These are phyloP conservation scores for Sialia sialis DNA, from an alignment of 2,113 vertebrate genomes.

Conservation along the genomic window DNA sequence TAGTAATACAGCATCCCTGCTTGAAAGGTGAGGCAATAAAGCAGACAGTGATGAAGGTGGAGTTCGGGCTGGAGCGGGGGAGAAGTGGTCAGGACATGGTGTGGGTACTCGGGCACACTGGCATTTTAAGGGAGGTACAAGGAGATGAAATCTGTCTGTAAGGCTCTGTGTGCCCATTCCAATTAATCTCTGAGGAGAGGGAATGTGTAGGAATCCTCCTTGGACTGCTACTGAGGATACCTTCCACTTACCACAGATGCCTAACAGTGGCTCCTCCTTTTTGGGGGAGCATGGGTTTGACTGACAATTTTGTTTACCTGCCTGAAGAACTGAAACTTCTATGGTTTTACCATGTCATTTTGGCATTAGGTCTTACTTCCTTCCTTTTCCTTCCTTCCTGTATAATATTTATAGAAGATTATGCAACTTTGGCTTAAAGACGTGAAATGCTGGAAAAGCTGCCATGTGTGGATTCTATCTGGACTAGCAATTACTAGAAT, in stretches of 20 bases:
- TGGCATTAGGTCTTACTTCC: not conserved
- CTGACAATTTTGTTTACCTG: not conserved
- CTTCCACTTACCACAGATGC: not conserved
- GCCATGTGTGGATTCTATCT: not conserved
- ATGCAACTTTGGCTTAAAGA: not conserved
- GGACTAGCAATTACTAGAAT: not conserved
- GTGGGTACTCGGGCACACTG: fast-evolving
- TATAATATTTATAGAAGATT: not conserved
- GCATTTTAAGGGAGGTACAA: not conserved
- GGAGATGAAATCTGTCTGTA: not conserved
- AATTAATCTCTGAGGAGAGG: not conserved
- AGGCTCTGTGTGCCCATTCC: not conserved
- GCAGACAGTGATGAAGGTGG: not conserved
- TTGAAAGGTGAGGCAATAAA: not conserved
- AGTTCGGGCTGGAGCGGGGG: not conserved
- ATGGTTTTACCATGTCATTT: not conserved
- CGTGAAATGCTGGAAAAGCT: not conserved
- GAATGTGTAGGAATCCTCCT: not conserved
- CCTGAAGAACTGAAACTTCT: not conserved
- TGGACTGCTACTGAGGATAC: not conserved
- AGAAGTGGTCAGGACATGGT: not conserved
- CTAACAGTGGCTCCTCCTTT: not conserved
- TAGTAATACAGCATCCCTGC: not conserved
- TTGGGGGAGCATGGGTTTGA: not conserved
- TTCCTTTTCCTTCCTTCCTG: not conserved